A percentile compares a stretch with the other conserved stretches of the same genome.
These are phyloP conservation scores for Crepidodera aurea DNA, from an alignment of 2,888 invertebrate species.

Conservation along the genomic window DNA sequence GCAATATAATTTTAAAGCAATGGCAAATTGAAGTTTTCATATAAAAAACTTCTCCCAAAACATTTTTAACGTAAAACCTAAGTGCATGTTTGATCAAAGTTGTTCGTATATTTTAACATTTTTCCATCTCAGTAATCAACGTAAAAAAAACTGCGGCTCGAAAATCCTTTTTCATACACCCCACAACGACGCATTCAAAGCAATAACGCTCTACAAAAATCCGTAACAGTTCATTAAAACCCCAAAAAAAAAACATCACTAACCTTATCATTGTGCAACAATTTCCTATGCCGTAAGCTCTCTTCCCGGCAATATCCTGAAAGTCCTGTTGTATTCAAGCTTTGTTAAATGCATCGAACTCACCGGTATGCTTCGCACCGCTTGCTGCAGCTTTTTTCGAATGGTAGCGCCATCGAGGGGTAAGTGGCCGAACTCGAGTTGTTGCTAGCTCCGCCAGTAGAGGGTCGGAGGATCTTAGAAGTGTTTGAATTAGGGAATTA, in stretches of 20 bases:
- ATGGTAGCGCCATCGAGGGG: conserved; percentile 43
- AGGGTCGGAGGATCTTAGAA: conserved; percentile 29
- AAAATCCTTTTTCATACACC: conserved; percentile 1
- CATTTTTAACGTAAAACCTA: too few relatives aligned
- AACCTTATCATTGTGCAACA: conserved; percentile 30
- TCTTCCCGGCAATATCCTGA: conserved; percentile 35
- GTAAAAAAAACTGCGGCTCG: not conserved
- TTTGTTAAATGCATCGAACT: conserved; percentile 26
- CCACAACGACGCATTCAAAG: conserved; percentile 15
- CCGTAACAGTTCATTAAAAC: conserved; percentile 26
- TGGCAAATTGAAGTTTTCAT: too few relatives aligned
- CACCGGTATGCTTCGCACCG: not conserved
- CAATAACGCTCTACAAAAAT: conserved; percentile 21
- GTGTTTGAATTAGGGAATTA: too few relatives aligned
- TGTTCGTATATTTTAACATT: not conserved
- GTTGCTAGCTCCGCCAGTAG: conserved; percentile 40
- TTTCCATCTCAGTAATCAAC: conserved; percentile 1
- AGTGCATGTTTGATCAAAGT: not conserved
- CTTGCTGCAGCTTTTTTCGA: conserved; percentile 29
- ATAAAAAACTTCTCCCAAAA: too few relatives aligned
- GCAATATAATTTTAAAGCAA: too few relatives aligned
- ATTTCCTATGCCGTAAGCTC: conserved; percentile 35
- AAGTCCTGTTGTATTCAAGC: conserved; percentile 26
- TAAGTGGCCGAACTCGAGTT: conserved; percentile 34
- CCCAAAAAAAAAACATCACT: conserved; percentile 27